Percentiles rank a stretch among this genome's conserved stretches.
Conservation (phyloP, 2,113 vertebrate species). For the Ciconia boyciana region DNA sequence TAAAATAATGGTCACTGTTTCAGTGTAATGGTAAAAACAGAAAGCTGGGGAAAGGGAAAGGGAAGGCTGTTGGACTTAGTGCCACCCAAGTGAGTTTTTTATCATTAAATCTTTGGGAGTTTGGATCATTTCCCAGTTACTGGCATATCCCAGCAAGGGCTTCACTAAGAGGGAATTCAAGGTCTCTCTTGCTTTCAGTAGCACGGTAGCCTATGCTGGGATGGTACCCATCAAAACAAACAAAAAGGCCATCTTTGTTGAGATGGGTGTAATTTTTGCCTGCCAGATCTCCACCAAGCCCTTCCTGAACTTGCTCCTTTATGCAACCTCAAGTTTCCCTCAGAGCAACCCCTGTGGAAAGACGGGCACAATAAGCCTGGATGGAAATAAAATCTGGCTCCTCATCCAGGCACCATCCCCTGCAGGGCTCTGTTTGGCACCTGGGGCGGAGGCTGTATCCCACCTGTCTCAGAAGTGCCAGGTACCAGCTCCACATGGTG, state of each 20-base stretch:
- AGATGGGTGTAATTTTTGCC: neutral
- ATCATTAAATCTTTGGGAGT: neutral
- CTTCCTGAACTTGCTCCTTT: neutral
- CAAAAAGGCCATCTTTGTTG: neutral
- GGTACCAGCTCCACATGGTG: neutral
- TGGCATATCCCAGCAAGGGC: neutral
- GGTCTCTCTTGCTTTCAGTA: neutral
- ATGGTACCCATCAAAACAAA: neutral
- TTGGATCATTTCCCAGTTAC: neutral
- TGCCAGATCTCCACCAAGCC: neutral
- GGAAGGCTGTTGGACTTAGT: neutral
- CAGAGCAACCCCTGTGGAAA: neutral
- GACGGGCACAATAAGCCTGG: fast-evolving
- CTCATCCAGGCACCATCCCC: neutral
- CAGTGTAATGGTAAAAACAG: neutral
- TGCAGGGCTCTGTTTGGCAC: neutral
- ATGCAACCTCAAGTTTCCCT: neutral
- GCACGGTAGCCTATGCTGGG: neutral
- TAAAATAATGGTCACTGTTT: neutral
- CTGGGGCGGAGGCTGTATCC: neutral
- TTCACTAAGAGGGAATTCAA: neutral
- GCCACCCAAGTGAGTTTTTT: neutral
- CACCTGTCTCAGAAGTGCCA: neutral
- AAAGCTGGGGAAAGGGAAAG: neutral
- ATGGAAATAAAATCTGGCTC: neutral